Conservation (phyloP, 64 coral and sea anemone genomes). For the Dendrophyllia cribrosa region DNA sequence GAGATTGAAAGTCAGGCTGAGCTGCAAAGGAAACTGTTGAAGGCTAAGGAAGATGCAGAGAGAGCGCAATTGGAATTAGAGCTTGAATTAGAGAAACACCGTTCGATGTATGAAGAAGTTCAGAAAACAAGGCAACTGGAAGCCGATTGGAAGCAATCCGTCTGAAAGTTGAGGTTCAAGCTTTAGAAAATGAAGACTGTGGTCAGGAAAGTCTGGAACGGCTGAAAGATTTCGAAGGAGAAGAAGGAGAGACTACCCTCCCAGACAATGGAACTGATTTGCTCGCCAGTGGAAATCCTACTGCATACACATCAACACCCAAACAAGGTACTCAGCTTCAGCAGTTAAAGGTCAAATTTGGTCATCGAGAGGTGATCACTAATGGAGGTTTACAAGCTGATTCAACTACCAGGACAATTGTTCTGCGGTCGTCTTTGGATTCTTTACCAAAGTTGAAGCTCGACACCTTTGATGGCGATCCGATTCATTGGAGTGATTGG, state of each 20-base stretch:
- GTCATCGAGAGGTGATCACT: neutral
- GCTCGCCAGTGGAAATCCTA: neutral
- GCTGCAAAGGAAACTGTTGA: constrained; percentile 16
- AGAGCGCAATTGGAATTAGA: neutral
- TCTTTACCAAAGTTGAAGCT: constrained; percentile 21
- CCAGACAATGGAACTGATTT: neutral
- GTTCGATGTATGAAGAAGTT: constrained; percentile 6
- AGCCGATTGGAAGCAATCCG: constrained; percentile 24
- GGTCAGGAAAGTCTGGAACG: neutral
- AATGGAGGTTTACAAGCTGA: neutral
- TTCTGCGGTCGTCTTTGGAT: neutral
- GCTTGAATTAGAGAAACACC: constrained; percentile 29
- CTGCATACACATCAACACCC: neutral
- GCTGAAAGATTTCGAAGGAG: constrained; percentile 20
- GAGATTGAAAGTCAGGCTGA: constrained; percentile 22
- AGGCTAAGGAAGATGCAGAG: constrained; percentile 19
- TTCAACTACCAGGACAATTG: too few species aligned
- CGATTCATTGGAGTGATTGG: constrained; percentile 31
- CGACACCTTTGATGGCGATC: constrained; percentile 19
- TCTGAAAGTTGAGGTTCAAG: constrained; percentile 13
- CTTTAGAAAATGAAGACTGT: neutral
- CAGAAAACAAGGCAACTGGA: constrained; percentile 1
- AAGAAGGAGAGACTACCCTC: neutral
- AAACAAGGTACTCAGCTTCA: neutral
- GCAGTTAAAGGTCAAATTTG: constrained; percentile 9